These are phyloP conservation scores for Agriotes lineatus DNA, from an alignment of 2,888 invertebrate genomes.

Conservation along the genomic window DNA sequence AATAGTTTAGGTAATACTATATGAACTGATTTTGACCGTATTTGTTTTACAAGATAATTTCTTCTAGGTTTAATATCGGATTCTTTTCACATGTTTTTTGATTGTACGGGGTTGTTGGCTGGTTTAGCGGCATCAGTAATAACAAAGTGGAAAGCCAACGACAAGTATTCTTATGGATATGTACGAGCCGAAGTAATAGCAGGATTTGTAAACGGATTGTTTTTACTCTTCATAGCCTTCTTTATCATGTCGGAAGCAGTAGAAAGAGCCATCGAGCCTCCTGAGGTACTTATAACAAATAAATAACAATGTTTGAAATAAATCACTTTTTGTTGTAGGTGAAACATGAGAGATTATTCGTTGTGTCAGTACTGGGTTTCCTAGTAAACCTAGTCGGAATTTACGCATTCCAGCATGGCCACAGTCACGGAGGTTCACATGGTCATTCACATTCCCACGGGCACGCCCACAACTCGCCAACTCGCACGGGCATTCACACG, in stretches of 20 bases:
- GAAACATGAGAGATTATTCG: conserved; percentile 93
- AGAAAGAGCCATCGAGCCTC: conserved; percentile 95
- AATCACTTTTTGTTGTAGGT: conserved; percentile 70
- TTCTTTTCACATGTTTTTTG: conserved; percentile 99
- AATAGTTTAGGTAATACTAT: conserved; percentile 85
- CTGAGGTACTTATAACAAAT: conserved; percentile 75
- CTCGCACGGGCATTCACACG: conserved; percentile 71
- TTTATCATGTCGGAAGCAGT: conserved; percentile 98
- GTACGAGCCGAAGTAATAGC: conserved; percentile 96
- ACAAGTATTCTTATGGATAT: conserved; percentile 92
- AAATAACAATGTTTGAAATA: neutral
- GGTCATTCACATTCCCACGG: conserved; percentile 67
- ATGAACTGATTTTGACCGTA: no score
- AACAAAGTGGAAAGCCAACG: conserved; percentile 95
- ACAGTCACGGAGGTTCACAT: conserved; percentile 59
- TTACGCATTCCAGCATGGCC: conserved; percentile 86
- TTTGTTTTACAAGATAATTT: neutral
- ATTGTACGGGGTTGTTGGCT: conserved; percentile 95
- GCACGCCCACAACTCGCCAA: no score
- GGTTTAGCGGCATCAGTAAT: conserved; percentile 96
- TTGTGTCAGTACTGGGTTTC: conserved; percentile 93
- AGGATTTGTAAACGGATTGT: conserved; percentile 96
- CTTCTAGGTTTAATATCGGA: conserved; percentile 92
- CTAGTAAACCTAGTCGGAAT: conserved; percentile 96
- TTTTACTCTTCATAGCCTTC: conserved; percentile 95